These are phyloP conservation scores for Junonia oenone DNA, from an alignment of 2,888 invertebrate genomes.

Conservation along the genomic window DNA sequence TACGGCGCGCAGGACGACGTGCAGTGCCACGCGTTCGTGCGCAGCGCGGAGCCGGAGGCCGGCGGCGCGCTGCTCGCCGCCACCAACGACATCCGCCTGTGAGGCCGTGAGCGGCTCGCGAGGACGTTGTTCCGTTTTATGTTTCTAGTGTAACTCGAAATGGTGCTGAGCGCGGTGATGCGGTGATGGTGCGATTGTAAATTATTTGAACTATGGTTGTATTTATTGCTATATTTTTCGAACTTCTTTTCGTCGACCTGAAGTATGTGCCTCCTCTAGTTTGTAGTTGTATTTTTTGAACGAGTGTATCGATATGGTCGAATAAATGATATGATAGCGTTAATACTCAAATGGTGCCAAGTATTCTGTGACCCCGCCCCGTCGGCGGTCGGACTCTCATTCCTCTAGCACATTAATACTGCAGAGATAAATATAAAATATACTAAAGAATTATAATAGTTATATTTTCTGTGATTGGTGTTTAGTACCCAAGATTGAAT, in stretches of 20 bases:
- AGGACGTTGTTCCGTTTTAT: neutral
- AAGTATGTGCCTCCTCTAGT: constrained; percentile 65
- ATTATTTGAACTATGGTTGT: constrained; percentile 43
- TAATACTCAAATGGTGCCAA: constrained; percentile 73
- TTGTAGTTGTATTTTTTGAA: constrained; percentile 46
- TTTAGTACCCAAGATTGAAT: constrained; percentile 46
- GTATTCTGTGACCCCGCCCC: constrained; percentile 47
- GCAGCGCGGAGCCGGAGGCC: constrained; percentile 34
- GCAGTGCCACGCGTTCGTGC: constrained; percentile 45
- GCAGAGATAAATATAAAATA: constrained; percentile 45
- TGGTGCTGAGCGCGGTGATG: constrained; percentile 22
- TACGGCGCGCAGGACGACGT: constrained; percentile 58
- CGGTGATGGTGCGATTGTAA: constrained; percentile 33
- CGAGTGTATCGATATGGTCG: constrained; percentile 49
- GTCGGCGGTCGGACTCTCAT: constrained; percentile 55
- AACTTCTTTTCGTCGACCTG: constrained; percentile 63
- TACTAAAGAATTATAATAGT: constrained; percentile 32
- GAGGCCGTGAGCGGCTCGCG: constrained; percentile 25
- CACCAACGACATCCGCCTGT: constrained; percentile 59
- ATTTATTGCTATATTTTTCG: constrained; percentile 64
- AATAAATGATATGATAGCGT: constrained; percentile 54
- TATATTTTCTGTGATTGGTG: constrained; percentile 39
- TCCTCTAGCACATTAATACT: constrained; percentile 66
- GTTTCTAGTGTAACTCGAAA: constrained; percentile 8
- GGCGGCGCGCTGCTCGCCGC: constrained; percentile 42